These are phyloP conservation scores for Microctonus hyperodae DNA, from an alignment of 2,888 invertebrate species.

Conservation along the genomic window DNA sequence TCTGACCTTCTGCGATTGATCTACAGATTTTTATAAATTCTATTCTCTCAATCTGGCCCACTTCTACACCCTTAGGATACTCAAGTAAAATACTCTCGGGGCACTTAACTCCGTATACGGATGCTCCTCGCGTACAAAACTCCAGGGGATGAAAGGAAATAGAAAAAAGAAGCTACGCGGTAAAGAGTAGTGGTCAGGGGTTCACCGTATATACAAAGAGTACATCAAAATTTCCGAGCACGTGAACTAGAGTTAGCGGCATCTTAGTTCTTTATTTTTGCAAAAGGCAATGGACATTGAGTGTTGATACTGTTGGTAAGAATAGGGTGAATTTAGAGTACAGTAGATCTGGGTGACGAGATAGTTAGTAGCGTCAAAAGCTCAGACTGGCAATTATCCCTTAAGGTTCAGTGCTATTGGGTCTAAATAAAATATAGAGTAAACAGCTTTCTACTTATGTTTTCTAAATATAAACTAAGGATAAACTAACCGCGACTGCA, in stretches of 20 bases:
- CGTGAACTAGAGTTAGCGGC: slow-evolving; percentile 48
- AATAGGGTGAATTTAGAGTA: slow-evolving; percentile 55
- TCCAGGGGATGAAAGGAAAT: slow-evolving; percentile 22
- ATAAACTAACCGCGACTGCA: too few species aligned
- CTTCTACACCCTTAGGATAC: slow-evolving; percentile 9
- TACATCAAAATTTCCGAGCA: slow-evolving; percentile 59
- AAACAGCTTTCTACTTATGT: slow-evolving; percentile 46
- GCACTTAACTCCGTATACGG: slow-evolving; percentile 8
- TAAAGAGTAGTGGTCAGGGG: slow-evolving; percentile 36
- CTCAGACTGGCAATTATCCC: slow-evolving; percentile 55
- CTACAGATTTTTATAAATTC: slow-evolving; percentile 34
- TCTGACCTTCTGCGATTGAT: slow-evolving; percentile 30
- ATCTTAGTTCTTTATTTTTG: slow-evolving; percentile 30
- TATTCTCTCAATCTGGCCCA: slow-evolving; percentile 31
- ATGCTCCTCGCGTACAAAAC: slow-evolving; percentile 31
- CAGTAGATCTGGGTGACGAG: slow-evolving; percentile 41
- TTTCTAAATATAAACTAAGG: background rate
- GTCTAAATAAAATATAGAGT: slow-evolving; percentile 60
- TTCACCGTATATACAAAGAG: slow-evolving; percentile 45
- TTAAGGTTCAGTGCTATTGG: slow-evolving; percentile 58
- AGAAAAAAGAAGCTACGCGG: slow-evolving; percentile 31
- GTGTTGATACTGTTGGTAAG: background rate
- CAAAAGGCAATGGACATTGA: slow-evolving; percentile 27
- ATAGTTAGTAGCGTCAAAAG: slow-evolving; percentile 41
- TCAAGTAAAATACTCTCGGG: slow-evolving; percentile 26